phyloP scores from a whole-genome alignment of 1,140 invertebrate genomes.

The Gyrodactylus salaris region DNA sequence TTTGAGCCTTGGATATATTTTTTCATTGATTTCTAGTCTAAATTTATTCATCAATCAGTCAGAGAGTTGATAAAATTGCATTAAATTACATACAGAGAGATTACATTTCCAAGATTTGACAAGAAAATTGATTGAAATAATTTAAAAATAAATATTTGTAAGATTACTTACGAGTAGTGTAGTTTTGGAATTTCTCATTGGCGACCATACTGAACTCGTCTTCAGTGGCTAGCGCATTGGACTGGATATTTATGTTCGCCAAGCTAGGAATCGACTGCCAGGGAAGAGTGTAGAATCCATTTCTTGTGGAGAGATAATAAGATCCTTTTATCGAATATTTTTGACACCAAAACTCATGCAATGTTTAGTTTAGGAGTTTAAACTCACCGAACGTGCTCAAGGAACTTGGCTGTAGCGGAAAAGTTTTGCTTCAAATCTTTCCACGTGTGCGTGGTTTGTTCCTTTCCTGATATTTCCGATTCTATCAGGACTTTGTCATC shows the following conservation, averaged over 20 bases:
- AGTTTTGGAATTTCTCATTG: not conserved
- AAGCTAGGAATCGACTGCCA: not conserved
- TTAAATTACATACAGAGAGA: too few relatives aligned
- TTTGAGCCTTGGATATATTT: not conserved
- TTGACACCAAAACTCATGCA: not conserved
- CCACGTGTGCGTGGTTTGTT: not conserved
- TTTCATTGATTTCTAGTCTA: not conserved
- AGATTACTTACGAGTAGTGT: not conserved
- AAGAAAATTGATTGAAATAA: not conserved
- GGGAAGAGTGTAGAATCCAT: not conserved
- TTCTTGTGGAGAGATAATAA: not conserved
- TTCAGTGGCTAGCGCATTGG: not conserved
- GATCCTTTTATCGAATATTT: not conserved
- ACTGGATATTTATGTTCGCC: not conserved
- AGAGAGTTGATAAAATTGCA: too few relatives aligned
- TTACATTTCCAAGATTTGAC: too few relatives aligned
- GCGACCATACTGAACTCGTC: not conserved
- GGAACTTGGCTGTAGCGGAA: not conserved
- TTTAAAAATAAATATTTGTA: not conserved
- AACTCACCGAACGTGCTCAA: conserved; percentile 3
- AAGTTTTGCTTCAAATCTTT: conserved; percentile 3
- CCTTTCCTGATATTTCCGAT: not conserved
- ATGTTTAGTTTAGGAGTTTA: not conserved
- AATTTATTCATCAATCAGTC: too few relatives aligned
- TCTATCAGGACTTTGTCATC: not conserved